Percentiles rank a stretch among this genome's conserved stretches.
Evolutionary conservation across 2,797 vertebrate species (phyloP).

Genomic region (Pseudocheirus occidentalis): DNA sequence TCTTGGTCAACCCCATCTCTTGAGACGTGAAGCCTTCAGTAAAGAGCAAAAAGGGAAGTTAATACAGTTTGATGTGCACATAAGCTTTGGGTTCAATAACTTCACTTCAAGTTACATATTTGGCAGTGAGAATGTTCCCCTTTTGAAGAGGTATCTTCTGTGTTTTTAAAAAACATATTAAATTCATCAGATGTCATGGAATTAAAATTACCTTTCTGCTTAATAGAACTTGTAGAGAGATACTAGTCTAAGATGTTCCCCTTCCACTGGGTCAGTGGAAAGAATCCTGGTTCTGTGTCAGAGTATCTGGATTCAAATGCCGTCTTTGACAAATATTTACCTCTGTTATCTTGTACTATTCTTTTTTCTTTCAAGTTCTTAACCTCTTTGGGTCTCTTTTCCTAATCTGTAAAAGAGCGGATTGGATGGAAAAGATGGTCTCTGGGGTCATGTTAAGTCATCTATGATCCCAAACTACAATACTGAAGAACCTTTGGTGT

Average conservation of each 20-base stretch:
- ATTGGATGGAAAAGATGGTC: not conserved
- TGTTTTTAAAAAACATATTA: not conserved
- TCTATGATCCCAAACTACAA: not conserved
- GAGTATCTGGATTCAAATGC: not conserved
- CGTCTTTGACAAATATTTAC: not conserved
- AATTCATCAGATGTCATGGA: not conserved
- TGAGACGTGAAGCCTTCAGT: not conserved
- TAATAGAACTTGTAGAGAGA: not conserved
- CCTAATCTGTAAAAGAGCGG: not conserved
- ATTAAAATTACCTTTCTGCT: not conserved
- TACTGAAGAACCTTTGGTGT: not conserved
- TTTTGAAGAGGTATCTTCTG: not conserved
- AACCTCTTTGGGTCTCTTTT: not conserved
- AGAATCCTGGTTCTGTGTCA: not conserved
- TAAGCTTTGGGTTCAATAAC: conserved; percentile 8
- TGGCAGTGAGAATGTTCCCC: not conserved
- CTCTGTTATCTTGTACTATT: not conserved
- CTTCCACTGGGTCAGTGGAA: not conserved
- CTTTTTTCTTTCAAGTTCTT: not conserved
- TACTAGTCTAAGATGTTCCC: not conserved
- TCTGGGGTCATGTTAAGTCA: not conserved
- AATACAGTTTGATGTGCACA: not conserved
- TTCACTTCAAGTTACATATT: conserved; percentile 31
- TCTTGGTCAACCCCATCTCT: not conserved
- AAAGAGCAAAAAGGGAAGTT: not conserved